phyloP scores from a whole-genome alignment of 2,888 invertebrate species.

The Drosophila barbarae region DNA sequence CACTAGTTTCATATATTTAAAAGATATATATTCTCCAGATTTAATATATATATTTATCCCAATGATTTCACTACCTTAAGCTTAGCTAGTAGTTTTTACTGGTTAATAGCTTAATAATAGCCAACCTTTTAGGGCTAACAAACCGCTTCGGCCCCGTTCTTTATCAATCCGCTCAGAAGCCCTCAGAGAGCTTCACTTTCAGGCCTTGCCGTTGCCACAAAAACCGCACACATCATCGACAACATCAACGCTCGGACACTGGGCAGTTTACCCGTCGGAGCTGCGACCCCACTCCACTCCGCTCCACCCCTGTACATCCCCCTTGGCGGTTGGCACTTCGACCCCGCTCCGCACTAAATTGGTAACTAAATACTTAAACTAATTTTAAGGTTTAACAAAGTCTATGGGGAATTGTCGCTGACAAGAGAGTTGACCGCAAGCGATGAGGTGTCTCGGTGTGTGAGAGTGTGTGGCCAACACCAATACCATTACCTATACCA shows the following conservation, averaged over 20 bases:
- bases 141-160: slow-evolving; percentile 28
- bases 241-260: slow-evolving; percentile 31
- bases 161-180: slow-evolving; percentile 5
- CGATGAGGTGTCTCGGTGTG: slow-evolving; percentile 45
- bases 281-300: not conserved
- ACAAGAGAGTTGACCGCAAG: slow-evolving; percentile 66
- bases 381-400: slow-evolving; percentile 76
- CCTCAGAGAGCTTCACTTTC: slow-evolving; percentile 4
- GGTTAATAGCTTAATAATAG: not conserved
- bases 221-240: slow-evolving; percentile 62
- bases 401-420: slow-evolving; percentile 63
- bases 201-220: slow-evolving; percentile 36
- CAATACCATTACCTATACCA: slow-evolving; percentile 6
- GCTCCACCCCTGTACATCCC: not conserved
- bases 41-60: too few relatives aligned
- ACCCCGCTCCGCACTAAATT: slow-evolving; percentile 60
- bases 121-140: slow-evolving; percentile 46
- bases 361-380: slow-evolving; percentile 77
- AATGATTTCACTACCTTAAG: too few relatives aligned
- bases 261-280: not conserved
- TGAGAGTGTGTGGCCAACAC: slow-evolving; percentile 3
- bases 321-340: slow-evolving; percentile 9
- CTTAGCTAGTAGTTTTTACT: not conserved
- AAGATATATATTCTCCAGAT: too few relatives aligned
- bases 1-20: too few relatives aligned